Percentiles rank a stretch among this genome's conserved stretches.
These are phyloP conservation scores for Erpetoichthys calabaricus DNA, from an alignment of 2,797 vertebrate species.

Conservation along the genomic window DNA sequence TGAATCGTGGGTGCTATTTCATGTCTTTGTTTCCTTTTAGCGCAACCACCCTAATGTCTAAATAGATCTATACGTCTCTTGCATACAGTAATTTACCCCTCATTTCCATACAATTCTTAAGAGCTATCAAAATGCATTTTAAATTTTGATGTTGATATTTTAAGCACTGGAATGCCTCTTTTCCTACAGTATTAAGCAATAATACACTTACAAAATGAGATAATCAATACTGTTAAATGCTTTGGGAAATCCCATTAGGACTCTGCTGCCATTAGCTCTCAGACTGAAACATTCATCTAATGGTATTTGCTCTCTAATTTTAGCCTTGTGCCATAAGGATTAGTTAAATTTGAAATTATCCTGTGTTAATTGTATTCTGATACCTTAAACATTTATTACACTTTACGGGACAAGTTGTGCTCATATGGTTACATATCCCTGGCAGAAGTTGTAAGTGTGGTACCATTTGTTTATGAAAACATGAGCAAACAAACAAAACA, in stretches of 20 bases:
- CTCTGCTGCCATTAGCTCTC: slow-evolving; percentile 4
- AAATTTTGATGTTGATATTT: slow-evolving; percentile 2
- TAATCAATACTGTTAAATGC: slow-evolving; percentile 5
- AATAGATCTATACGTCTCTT: not conserved
- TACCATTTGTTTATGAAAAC: too few relatives aligned
- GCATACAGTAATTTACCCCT: not conserved
- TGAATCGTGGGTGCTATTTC: too few relatives aligned
- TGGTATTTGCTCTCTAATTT: not conserved
- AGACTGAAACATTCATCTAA: slow-evolving; percentile 1
- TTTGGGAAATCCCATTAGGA: slow-evolving; percentile 2
- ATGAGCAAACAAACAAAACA: too few relatives aligned
- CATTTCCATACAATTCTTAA: not conserved
- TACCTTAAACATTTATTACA: too few relatives aligned
- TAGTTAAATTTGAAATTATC: not conserved
- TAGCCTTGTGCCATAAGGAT: not conserved
- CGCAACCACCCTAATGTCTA: too few relatives aligned
- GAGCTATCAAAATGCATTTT: not conserved
- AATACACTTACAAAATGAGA: slow-evolving; percentile 4
- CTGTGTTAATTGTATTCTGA: not conserved
- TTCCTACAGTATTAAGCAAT: not conserved
- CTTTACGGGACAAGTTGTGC: too few relatives aligned
- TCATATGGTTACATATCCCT: too few relatives aligned
- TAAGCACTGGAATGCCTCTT: not conserved
- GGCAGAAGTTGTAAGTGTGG: too few relatives aligned
- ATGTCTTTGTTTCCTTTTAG: too few relatives aligned